phyloP scores from a whole-genome alignment of 2,113 vertebrate species.

The Notothenia coriiceps region DNA sequence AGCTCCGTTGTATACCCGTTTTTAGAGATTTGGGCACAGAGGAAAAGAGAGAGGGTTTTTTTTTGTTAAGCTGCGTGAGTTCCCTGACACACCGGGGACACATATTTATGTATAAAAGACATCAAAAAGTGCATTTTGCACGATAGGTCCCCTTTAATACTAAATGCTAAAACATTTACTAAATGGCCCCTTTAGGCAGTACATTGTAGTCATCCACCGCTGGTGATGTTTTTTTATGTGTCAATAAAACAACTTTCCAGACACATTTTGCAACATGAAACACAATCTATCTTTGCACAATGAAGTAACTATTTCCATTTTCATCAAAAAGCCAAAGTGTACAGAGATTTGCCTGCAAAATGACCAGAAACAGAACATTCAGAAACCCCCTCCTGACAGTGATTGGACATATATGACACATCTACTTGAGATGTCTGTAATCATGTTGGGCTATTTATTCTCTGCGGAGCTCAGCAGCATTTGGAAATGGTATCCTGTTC shows the following conservation, averaged over 20 bases:
- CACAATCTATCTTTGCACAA: slow-evolving; percentile 15
- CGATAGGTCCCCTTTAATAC: too few species aligned
- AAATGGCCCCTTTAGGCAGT: too few species aligned
- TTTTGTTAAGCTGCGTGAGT: too few species aligned
- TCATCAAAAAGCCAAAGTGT: slow-evolving; percentile 30
- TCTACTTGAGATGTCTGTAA: slow-evolving; percentile 63
- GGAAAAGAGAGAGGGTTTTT: too few species aligned
- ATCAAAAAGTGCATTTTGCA: too few species aligned
- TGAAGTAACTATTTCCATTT: slow-evolving; percentile 43
- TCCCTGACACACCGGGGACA: too few species aligned
- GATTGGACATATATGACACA: slow-evolving; percentile 59
- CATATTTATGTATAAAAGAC: too few species aligned
- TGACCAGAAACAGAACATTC: slow-evolving; percentile 44
- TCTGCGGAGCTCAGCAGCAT: slow-evolving; percentile 17
- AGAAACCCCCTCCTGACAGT: slow-evolving; percentile 36
- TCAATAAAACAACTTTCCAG: neutral
- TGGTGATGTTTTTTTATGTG: neutral
- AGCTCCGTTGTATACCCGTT: too few species aligned
- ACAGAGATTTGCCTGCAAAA: slow-evolving; percentile 44
- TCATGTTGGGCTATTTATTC: slow-evolving; percentile 53
- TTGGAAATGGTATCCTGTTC: slow-evolving; percentile 67
- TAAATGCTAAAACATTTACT: too few species aligned
- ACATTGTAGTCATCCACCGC: too few species aligned
- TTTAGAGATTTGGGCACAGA: too few species aligned
- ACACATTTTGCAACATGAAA: neutral